Evolutionary conservation across 2,888 invertebrate species (phyloP).

Genomic region (Nowickia ferox): DNA sequence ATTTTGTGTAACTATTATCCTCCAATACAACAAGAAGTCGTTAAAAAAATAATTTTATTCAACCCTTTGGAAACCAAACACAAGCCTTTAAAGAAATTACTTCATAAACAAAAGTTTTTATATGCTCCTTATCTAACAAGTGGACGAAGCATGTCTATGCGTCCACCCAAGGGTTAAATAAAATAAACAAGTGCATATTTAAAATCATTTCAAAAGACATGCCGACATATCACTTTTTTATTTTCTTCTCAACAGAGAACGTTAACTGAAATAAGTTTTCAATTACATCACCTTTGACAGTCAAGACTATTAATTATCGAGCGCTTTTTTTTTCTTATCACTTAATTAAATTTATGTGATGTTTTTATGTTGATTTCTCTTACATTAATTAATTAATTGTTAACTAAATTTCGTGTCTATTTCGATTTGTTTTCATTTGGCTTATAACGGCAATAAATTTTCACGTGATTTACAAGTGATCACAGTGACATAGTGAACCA

Average conservation of each 20-base stretch:
- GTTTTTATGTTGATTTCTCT: not conserved
- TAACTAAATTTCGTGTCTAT: not conserved
- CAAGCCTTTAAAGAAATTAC: too few species aligned
- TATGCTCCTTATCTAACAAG: too few species aligned
- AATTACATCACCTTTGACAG: constrained; percentile 41
- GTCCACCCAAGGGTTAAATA: too few species aligned
- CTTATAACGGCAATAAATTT: constrained; percentile 17
- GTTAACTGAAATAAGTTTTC: not conserved
- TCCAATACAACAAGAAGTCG: not conserved
- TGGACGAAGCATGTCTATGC: too few species aligned
- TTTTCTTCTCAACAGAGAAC: not conserved
- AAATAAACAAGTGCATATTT: too few species aligned
- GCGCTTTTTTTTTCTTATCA: not conserved
- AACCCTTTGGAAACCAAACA: not conserved
- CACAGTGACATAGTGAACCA: constrained; percentile 61
- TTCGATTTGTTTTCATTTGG: not conserved
- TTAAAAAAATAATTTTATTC: not conserved
- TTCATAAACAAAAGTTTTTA: too few species aligned
- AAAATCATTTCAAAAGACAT: too few species aligned
- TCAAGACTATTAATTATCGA: not conserved
- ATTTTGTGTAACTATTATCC: not conserved
- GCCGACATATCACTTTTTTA: not conserved
- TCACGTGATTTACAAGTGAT: constrained; percentile 67
- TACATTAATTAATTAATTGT: constrained; percentile 25
- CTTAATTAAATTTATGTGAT: constrained; percentile 22